Base-by-base conservation (phyloP, 2,888 invertebrate genomes). In the Lacanobia oleracea region DNA sequence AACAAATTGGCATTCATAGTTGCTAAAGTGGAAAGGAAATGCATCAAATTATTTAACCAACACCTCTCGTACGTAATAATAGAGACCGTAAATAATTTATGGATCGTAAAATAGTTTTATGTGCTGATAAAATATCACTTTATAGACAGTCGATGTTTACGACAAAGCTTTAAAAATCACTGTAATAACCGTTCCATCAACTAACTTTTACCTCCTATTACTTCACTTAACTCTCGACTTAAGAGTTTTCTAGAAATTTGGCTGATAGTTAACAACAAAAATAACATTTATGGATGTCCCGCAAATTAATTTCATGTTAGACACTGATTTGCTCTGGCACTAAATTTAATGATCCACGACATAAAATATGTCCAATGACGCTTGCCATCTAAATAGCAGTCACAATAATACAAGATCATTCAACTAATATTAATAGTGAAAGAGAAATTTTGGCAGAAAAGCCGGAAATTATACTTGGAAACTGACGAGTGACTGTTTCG, bases 361-460 rank as follows among this genome's bases (percentile, higher is more conserved):
- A 69, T 66, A 57, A 63, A 72, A 69, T 40, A 70, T 37, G 2
- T 53, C 50, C 23, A 71, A 21, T 65, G 62, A 73, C 40, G 51
- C 21, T 64, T 63, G 60, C 16, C 69, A 57, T 50, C 21, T 48
- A 51, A 57, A 63, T 40, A 68, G 60, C 53, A 63, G 21, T 64
- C 60, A 6, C 33, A 54, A 12, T 59, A 53, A 27, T 57, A 37
- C 40, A 63, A 56, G 76, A 80, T 56, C 75, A 64, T 80, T 77
- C 75, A 75, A 75, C 77, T 80, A 75, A 43, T 45, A 68, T 80
- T 69, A n/a, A 70, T 10, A 50, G 76, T 70, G 23, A 45, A 81
- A 45, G 43, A 64, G 48, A 74, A 66, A 72, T 61, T 23, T 79
- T 79, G 77, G 74, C 79, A 67, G 48, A 63, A 74, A 69, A 59